phyloP scores from a whole-genome alignment of 1,140 invertebrate species.

The Orchestia grillus region DNA sequence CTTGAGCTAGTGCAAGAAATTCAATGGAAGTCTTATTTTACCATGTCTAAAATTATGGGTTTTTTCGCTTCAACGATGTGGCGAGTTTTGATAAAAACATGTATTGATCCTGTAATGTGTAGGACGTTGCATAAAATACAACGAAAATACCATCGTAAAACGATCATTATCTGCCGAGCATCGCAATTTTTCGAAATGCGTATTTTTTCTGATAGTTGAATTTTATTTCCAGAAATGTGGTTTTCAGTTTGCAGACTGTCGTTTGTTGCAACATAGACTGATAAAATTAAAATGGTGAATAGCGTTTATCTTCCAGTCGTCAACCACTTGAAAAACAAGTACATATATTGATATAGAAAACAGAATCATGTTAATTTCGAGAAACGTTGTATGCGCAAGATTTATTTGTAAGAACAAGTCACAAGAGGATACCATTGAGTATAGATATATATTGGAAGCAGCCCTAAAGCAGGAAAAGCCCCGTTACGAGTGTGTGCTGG shows the following conservation, averaged over 20 bases:
- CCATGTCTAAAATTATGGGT: too few relatives aligned
- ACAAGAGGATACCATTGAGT: background rate
- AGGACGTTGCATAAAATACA: too few relatives aligned
- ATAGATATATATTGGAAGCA: background rate
- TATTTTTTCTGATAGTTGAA: background rate
- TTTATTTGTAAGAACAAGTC: background rate
- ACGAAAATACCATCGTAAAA: too few relatives aligned
- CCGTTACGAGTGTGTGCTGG: background rate
- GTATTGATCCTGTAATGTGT: too few relatives aligned
- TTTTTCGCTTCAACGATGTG: too few relatives aligned
- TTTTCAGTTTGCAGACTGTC: background rate
- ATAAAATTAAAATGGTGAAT: background rate
- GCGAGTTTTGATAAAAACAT: too few relatives aligned
- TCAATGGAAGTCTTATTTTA: too few relatives aligned
- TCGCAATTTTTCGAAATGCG: too few relatives aligned
- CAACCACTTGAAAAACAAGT: background rate
- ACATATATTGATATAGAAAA: background rate
- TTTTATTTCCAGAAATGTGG: background rate
- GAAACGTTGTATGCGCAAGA: background rate
- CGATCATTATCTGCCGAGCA: too few relatives aligned
- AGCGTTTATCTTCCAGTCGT: background rate
- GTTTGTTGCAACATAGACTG: background rate
- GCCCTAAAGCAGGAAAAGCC: background rate
- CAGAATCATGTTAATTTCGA: background rate
- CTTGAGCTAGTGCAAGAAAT: too few relatives aligned